Evolutionary conservation across 2,888 invertebrate species (phyloP).

Genomic region (Trissonchulus sp.): DNA sequence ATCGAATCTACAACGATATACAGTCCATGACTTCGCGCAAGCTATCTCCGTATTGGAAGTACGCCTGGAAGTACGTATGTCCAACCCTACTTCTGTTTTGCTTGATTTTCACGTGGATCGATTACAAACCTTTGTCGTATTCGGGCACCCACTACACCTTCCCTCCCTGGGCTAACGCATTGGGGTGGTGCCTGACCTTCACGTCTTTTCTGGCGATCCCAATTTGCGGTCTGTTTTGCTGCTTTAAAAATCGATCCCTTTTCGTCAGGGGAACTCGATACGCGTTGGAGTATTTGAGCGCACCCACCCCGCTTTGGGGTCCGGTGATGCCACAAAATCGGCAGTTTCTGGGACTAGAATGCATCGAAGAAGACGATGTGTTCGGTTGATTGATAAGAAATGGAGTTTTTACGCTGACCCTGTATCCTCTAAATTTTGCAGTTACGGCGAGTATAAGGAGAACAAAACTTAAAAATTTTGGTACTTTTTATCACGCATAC

Average conservation of each 20-base stretch:
- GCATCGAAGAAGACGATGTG: conserved; percentile 32
- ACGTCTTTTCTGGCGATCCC: conserved; percentile 49
- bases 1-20: conserved; percentile 42
- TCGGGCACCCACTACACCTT: conserved; percentile 41
- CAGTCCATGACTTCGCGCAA: conserved; percentile 49
- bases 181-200: conserved; percentile 47
- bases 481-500: too few relatives aligned
- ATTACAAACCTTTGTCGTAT: conserved; percentile 48
- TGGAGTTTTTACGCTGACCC: too few relatives aligned
- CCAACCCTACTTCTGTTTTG: conserved; percentile 49
- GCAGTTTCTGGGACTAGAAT: conserved; percentile 12
- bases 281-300: background rate
- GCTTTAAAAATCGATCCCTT: background rate
- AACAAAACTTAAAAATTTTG: too few relatives aligned
- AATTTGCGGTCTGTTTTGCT: conserved; percentile 38
- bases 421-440: too few relatives aligned
- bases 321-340: conserved; percentile 30
- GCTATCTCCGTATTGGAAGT: conserved; percentile 46
- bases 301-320: conserved; percentile 22
- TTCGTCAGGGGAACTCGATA: background rate
- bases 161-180: conserved; percentile 49
- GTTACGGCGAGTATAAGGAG: too few relatives aligned
- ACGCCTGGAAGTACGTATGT: conserved; percentile 48
- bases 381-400: too few relatives aligned
- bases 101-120: conserved; percentile 47